phyloP scores from a whole-genome alignment of 1,140 invertebrate genomes.

The Drosophila kohkoa region DNA sequence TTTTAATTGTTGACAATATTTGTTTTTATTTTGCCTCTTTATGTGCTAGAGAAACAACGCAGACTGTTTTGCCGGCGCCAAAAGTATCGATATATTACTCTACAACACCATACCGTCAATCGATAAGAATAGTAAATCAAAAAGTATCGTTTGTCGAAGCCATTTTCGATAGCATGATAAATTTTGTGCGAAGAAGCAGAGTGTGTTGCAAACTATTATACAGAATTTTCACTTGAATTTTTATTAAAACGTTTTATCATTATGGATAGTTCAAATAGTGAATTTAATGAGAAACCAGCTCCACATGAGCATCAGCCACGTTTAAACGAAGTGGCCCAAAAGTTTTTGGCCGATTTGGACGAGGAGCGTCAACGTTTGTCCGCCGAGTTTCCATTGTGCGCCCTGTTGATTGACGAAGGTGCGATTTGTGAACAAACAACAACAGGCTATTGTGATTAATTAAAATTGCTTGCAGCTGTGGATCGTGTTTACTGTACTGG shows the following conservation, averaged over 20 bases:
- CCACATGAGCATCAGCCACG: slow-evolving; percentile 71
- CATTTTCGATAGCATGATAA: slow-evolving; percentile 10
- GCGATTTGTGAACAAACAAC: slow-evolving; percentile 2
- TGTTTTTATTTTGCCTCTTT: background rate
- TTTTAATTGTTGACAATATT: background rate
- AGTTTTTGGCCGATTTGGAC: slow-evolving; percentile 74
- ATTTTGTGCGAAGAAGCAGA: slow-evolving; percentile 18
- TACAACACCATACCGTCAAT: background rate
- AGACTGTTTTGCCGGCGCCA: slow-evolving; percentile 24
- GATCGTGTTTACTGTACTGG: slow-evolving; percentile 77
- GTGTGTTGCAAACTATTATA: slow-evolving; percentile 49
- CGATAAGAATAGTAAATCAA: background rate
- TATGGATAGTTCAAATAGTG: slow-evolving; percentile 56
- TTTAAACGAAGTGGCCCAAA: slow-evolving; percentile 75
- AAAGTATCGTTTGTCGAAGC: slow-evolving; percentile 10
- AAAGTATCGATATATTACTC: slow-evolving; percentile 31
- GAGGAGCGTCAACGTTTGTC: slow-evolving; percentile 71
- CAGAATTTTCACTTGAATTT: slow-evolving; percentile 51
- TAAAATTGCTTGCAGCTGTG: slow-evolving; percentile 46
- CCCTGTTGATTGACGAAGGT: slow-evolving; percentile 74
- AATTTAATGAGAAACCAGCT: slow-evolving; percentile 62
- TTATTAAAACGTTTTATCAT: background rate
- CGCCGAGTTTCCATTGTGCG: slow-evolving; percentile 70
- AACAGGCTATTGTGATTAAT: background rate
- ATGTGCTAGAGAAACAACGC: slow-evolving; percentile 4